Conservation (phyloP, 2,113 vertebrate genomes). For the Corapipo altera region DNA sequence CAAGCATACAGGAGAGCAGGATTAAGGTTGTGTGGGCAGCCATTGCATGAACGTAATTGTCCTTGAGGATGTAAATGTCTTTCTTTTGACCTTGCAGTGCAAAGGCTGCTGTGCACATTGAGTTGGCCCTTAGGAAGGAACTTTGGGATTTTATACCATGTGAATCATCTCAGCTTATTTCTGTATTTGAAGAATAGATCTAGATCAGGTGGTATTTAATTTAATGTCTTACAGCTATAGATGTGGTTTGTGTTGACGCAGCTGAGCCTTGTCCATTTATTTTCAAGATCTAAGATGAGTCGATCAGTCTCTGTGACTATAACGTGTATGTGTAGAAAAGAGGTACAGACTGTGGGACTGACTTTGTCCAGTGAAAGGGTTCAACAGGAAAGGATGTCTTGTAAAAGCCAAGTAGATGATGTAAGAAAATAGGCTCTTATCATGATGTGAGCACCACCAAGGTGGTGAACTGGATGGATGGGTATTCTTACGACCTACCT, state of each 20-base stretch:
- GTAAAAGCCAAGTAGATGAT: background rate
- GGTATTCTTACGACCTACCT: background rate
- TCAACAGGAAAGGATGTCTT: background rate
- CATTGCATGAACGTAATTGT: accelerated
- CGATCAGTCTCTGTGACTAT: background rate
- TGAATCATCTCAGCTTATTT: background rate
- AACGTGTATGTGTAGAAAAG: background rate
- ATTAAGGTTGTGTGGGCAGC: background rate
- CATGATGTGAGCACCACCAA: background rate
- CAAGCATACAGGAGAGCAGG: background rate
- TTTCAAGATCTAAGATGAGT: background rate
- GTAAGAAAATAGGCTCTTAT: background rate
- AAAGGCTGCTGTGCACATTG: background rate
- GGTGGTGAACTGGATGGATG: background rate
- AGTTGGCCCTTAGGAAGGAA: background rate
- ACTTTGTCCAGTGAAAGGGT: background rate
- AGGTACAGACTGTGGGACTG: background rate
- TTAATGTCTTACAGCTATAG: background rate
- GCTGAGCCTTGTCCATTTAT: background rate
- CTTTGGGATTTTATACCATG: background rate
- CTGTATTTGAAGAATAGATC: background rate
- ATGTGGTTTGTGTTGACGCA: background rate
- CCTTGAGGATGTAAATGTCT: background rate
- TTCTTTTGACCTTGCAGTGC: background rate
- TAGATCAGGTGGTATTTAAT: background rate